Percentiles rank a stretch among this genome's conserved stretches.
These are phyloP conservation scores for Drosophila gunungcola DNA, from an alignment of 1,140 invertebrate genomes.

Conservation along the genomic window DNA sequence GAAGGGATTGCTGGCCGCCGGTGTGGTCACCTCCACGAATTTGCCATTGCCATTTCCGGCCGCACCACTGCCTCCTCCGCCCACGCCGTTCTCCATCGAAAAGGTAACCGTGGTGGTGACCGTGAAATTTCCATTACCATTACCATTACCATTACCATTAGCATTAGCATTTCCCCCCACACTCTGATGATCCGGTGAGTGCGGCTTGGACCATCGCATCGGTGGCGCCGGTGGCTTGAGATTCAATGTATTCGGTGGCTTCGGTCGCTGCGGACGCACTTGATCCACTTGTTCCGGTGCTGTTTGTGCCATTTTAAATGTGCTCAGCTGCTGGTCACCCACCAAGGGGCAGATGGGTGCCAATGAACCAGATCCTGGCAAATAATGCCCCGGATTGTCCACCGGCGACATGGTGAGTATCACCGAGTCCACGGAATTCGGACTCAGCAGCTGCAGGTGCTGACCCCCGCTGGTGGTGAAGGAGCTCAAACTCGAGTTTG, in stretches of 20 bases:
- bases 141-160: no score
- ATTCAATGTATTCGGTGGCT: constrained; percentile 92
- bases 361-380: constrained; percentile 28
- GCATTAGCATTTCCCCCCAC: constrained; percentile 30
- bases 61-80: constrained; percentile 9
- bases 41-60: constrained; percentile 1
- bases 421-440: constrained; percentile 88
- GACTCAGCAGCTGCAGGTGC: constrained; percentile 85
- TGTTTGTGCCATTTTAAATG: constrained; percentile 62
- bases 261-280: constrained; percentile 89
- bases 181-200: constrained; percentile 84
- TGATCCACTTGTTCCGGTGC: constrained; percentile 43
- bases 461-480: constrained; percentile 86
- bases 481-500: constrained; percentile 87
- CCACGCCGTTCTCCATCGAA: constrained; percentile 87
- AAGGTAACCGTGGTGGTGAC: constrained; percentile 93
- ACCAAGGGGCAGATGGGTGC: not conserved
- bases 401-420: constrained; percentile 91
- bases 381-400: constrained; percentile 55
- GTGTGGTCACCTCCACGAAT: constrained; percentile 83
- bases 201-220: constrained; percentile 88
- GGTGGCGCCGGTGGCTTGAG: constrained; percentile 88
- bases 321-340: constrained; percentile 65
- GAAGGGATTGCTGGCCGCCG: constrained; percentile 71
- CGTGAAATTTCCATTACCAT: constrained; percentile 87